These are phyloP conservation scores for Diplodus puntazzo DNA, from an alignment of 2,797 vertebrate species.

Conservation along the genomic window DNA sequence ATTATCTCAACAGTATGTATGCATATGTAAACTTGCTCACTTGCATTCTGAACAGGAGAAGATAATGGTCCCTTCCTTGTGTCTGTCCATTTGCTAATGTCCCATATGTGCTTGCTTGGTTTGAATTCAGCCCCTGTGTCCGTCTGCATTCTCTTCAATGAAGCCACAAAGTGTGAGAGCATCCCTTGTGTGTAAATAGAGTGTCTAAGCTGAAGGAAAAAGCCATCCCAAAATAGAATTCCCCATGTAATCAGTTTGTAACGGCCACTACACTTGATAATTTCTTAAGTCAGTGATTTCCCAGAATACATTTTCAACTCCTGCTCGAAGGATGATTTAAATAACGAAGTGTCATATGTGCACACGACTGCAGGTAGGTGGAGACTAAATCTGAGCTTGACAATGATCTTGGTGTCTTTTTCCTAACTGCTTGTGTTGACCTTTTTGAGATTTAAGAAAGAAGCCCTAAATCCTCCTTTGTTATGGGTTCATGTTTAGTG, in stretches of 20 bases:
- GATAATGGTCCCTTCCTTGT: conserved; percentile 37
- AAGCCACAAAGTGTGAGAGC: conserved; percentile 27
- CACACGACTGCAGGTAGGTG: not conserved
- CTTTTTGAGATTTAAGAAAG: not conserved
- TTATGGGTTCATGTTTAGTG: not conserved
- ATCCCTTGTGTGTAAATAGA: conserved; percentile 36
- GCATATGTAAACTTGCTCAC: conserved; percentile 22
- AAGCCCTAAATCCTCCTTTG: not conserved
- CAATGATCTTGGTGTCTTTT: not conserved
- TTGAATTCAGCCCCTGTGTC: conserved; percentile 36
- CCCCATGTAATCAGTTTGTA: conserved; percentile 9
- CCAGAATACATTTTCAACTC: not conserved
- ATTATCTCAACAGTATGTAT: conserved; percentile 2
- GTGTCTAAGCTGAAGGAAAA: conserved; percentile 26
- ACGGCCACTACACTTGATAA: not conserved
- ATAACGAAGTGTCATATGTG: not conserved
- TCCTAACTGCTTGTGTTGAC: too few species aligned
- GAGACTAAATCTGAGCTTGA: not conserved
- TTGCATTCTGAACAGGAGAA: conserved; percentile 25
- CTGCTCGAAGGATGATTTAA: not conserved
- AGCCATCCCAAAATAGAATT: conserved; percentile 5
- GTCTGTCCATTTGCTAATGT: conserved; percentile 56
- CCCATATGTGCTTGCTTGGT: conserved; percentile 46
- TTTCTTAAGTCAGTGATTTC: conserved; percentile 6
- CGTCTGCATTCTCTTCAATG: conserved; percentile 34